Conservation (phyloP, 2,797 vertebrate species). For the Tachyglossus aculeatus region DNA sequence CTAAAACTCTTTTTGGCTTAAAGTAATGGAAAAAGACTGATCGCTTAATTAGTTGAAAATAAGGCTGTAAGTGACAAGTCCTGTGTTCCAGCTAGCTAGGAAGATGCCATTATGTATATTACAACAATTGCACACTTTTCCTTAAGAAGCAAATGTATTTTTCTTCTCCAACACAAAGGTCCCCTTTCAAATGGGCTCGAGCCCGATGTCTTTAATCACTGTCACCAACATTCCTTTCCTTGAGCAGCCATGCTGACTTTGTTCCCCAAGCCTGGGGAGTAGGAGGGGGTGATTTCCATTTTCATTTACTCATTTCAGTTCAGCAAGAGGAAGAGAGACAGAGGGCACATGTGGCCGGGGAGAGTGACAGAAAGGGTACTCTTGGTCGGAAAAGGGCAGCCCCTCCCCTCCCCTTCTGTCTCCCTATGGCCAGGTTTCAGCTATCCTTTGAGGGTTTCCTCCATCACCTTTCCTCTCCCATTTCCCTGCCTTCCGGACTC, state of each 20-base stretch:
- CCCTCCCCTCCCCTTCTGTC: not conserved
- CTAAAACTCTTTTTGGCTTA: conserved; percentile 6
- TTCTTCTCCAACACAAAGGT: not conserved
- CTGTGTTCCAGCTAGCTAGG: not conserved
- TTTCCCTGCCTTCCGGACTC: not conserved
- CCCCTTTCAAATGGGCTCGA: conserved; percentile 20
- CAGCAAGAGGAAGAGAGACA: not conserved
- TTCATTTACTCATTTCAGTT: not conserved
- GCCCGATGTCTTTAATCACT: conserved; percentile 15
- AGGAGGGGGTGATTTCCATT: not conserved
- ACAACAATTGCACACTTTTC: conserved; percentile 5
- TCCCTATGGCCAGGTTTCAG: no score
- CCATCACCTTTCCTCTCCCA: not conserved
- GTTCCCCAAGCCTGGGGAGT: not conserved
- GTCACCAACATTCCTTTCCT: conserved; percentile 1
- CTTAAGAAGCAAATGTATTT: not conserved
- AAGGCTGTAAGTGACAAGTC: conserved; percentile 23
- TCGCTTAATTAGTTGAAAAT: conserved; percentile 52
- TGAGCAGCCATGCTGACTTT: conserved; percentile 3
- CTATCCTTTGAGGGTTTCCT: not conserved
- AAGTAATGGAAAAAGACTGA: conserved; percentile 22
- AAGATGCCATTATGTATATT: conserved; percentile 37
- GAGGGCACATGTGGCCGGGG: not conserved
- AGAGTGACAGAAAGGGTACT: not conserved
- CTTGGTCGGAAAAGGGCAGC: no score